phyloP scores from a whole-genome alignment of 2,797 vertebrate genomes.

The Tokudaia muenninki region DNA sequence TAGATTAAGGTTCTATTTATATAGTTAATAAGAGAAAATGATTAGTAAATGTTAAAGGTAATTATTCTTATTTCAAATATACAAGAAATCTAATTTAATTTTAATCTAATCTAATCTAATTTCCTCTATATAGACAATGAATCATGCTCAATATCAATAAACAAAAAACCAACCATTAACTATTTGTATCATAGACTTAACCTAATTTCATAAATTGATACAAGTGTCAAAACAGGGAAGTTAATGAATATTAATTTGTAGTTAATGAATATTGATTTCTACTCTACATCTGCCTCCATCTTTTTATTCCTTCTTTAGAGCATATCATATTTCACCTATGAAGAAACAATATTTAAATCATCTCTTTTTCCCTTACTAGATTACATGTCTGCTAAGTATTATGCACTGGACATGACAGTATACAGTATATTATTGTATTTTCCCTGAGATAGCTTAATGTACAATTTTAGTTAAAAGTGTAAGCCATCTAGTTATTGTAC shows the following conservation, averaged over 20 bases:
- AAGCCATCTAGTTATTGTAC: neutral
- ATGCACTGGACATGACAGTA: neutral
- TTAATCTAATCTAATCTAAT: constrained; percentile 21
- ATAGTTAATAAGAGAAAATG: neutral
- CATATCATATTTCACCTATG: neutral
- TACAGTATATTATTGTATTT: neutral
- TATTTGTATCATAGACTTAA: neutral
- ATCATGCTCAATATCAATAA: neutral
- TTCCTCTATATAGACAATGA: neutral
- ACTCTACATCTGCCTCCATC: neutral
- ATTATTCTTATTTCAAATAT: constrained; percentile 13
- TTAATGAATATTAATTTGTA: neutral
- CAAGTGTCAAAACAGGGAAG: neutral
- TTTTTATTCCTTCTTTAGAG: neutral
- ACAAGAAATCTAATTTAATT: constrained; percentile 7
- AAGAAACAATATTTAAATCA: neutral
- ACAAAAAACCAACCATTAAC: neutral
- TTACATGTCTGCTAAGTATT: neutral
- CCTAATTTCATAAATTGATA: neutral
- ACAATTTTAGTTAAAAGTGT: constrained; percentile 13
- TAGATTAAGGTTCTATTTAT: neutral
- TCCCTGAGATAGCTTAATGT: constrained; percentile 30
- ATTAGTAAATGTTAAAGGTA: neutral
- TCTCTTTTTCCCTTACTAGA: neutral
- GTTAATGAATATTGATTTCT: neutral